These are phyloP conservation scores for Campopleginae sp. DNA, from an alignment of 2,888 invertebrate species.

Conservation along the genomic window DNA sequence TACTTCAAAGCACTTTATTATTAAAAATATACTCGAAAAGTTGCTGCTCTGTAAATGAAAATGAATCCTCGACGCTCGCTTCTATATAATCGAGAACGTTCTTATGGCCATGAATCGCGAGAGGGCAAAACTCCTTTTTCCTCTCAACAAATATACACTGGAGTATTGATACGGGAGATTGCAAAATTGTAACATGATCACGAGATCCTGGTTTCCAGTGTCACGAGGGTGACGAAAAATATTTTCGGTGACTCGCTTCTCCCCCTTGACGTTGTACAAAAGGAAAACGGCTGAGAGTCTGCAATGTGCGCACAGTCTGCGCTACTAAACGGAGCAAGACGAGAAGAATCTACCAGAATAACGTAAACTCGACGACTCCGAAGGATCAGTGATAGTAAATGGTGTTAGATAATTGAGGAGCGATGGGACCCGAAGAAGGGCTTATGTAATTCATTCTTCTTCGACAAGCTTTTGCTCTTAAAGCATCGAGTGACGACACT, in stretches of 20 bases:
- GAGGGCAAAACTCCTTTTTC: background rate
- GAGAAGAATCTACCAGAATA: slow-evolving; percentile 25
- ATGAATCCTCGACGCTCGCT: background rate
- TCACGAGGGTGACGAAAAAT: background rate
- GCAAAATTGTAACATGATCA: background rate
- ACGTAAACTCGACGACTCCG: slow-evolving; percentile 33
- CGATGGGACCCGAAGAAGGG: slow-evolving; percentile 44
- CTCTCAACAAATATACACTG: background rate
- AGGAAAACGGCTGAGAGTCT: background rate
- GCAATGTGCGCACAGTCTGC: background rate
- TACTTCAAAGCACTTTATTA: slow-evolving; percentile 27
- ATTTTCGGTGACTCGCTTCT: background rate
- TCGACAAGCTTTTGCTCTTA: slow-evolving; percentile 57
- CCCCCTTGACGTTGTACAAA: background rate
- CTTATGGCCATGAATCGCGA: background rate
- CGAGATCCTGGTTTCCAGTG: background rate
- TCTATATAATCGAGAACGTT: background rate
- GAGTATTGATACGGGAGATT: background rate
- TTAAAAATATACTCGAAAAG: background rate
- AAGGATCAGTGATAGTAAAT: slow-evolving; percentile 39
- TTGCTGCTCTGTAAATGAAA: background rate
- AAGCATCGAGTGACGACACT: slow-evolving; percentile 26
- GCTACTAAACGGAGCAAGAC: slow-evolving; percentile 18
- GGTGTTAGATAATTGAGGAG: slow-evolving; percentile 58
- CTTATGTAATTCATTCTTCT: slow-evolving; percentile 59